These are phyloP conservation scores for Ormyrus thymus DNA, from an alignment of 2,888 invertebrate species.

Conservation along the genomic window DNA sequence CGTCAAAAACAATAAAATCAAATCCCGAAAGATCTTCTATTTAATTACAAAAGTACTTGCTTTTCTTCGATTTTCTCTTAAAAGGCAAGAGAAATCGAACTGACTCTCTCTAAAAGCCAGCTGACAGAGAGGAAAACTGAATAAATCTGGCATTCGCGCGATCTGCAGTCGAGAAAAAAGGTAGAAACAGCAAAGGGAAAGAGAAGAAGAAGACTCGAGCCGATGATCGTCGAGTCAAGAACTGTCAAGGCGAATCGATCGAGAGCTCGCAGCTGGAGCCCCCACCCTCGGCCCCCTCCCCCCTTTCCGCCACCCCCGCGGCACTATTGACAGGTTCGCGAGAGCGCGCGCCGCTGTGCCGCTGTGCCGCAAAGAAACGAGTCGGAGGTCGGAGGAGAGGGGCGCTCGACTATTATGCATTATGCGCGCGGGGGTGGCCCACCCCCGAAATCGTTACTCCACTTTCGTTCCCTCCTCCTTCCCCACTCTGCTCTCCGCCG, in stretches of 20 bases:
- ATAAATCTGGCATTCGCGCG: too few species aligned
- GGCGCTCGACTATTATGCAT: not conserved
- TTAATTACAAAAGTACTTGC: too few species aligned
- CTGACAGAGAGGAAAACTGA: not conserved
- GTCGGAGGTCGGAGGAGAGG: not conserved
- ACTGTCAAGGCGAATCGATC: constrained; percentile 56
- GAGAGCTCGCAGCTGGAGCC: constrained; percentile 19
- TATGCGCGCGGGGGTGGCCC: constrained; percentile 12
- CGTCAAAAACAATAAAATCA: too few species aligned
- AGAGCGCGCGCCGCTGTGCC: not conserved
- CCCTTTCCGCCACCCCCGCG: not conserved
- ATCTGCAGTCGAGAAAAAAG: not conserved
- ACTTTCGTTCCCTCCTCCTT: not conserved
- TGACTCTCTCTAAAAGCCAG: too few species aligned
- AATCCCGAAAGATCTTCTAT: too few species aligned
- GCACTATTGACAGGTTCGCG: constrained; percentile 41
- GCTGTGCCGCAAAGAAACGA: constrained; percentile 16
- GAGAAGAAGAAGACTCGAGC: not conserved
- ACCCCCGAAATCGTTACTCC: constrained; percentile 27
- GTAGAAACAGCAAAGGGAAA: not conserved
- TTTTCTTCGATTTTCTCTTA: too few species aligned
- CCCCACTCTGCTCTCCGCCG: too few species aligned
- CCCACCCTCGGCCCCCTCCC: not conserved
- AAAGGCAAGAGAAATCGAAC: too few species aligned
- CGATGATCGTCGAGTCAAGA: constrained; percentile 37